Evolutionary conservation across 2,888 invertebrate species (phyloP).

Genomic region (Oscheius sp.): DNA sequence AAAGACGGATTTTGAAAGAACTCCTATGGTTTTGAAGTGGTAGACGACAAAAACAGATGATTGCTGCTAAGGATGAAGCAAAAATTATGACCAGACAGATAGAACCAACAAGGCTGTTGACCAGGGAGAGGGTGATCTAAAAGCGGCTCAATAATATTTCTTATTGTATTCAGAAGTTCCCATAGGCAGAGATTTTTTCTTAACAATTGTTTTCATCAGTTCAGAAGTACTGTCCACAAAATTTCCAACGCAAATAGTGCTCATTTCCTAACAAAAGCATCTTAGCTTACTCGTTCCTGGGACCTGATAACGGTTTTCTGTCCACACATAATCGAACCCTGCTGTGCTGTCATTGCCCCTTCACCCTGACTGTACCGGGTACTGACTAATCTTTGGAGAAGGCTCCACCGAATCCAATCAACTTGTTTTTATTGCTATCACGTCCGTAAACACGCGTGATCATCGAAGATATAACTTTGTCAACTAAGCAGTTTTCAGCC

Average conservation of each 20-base stretch:
- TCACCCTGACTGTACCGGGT: no score
- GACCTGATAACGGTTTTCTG: no score
- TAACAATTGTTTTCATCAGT: not conserved
- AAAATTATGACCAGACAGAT: constrained; percentile 21
- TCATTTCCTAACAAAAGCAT: no score
- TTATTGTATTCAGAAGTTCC: not conserved
- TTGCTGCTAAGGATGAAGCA: not conserved
- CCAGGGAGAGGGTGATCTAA: constrained; percentile 19
- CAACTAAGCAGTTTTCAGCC: not conserved
- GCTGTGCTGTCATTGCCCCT: no score
- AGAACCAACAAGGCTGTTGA: not conserved
- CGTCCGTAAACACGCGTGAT: not conserved
- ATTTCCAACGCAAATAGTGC: no score
- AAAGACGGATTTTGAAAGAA: constrained; percentile 1
- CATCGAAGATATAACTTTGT: not conserved
- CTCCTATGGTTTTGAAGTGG: not conserved
- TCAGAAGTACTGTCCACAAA: no score
- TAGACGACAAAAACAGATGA: constrained; percentile 2
- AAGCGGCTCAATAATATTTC: not conserved
- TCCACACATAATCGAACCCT: no score
- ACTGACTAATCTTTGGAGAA: not conserved
- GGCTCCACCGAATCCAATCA: not conserved
- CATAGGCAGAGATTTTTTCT: not conserved
- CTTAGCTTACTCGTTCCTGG: no score
- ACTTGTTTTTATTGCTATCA: not conserved